Conservation (phyloP, 2,113 vertebrate species). For the Stomatorhinus ivindoensis region DNA sequence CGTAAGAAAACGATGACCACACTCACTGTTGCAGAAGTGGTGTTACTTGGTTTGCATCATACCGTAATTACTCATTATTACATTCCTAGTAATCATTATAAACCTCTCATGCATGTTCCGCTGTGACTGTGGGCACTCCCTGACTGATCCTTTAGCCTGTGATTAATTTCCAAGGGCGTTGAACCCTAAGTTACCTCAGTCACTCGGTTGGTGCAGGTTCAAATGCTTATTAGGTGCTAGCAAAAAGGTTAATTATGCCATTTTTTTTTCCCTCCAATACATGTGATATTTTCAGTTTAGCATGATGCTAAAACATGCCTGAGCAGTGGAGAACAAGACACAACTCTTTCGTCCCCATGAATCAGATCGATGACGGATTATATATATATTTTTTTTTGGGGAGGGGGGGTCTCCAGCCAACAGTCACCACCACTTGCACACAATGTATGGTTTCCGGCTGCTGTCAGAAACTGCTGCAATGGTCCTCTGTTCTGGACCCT, state of each 20-base stretch:
- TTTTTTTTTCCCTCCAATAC: neutral
- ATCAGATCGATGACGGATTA: neutral
- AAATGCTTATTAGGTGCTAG: neutral
- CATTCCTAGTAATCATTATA: neutral
- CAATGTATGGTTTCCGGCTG: neutral
- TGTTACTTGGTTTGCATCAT: neutral
- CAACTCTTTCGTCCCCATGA: neutral
- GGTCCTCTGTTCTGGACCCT: neutral
- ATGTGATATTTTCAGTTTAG: neutral
- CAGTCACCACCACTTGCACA: neutral
- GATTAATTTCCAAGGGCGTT: constrained; percentile 24
- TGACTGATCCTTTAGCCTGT: constrained; percentile 10
- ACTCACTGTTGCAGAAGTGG: neutral
- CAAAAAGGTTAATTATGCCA: neutral
- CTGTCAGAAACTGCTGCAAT: constrained; percentile 10
- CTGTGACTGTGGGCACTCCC: neutral
- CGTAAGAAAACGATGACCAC: neutral
- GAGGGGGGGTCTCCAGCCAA: neutral
- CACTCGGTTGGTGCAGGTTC: neutral
- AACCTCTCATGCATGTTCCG: neutral
- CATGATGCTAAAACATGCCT: neutral
- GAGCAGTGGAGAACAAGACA: neutral
- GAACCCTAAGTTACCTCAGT: neutral
- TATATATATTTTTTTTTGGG: neutral
- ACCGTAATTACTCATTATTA: neutral